Evolutionary conservation across 2,888 invertebrate species (phyloP).

Genomic region (Drosophila rellima): DNA sequence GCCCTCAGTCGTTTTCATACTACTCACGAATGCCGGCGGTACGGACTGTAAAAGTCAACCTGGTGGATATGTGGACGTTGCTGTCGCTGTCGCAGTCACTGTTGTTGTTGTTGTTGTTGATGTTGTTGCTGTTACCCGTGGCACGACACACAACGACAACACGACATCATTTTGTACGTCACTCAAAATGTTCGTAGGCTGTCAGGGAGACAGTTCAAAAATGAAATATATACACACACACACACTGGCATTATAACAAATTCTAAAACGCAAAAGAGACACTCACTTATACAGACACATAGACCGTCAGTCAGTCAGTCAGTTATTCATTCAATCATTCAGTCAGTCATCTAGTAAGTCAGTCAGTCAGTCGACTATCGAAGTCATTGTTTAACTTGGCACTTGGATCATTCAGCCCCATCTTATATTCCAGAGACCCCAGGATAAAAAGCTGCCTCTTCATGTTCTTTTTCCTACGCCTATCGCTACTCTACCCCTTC

Average conservation of each 20-base stretch:
- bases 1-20: constrained; percentile 35
- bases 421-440: constrained; percentile 13
- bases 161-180: constrained; percentile 84
- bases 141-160: constrained; percentile 75
- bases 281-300: constrained; percentile 47
- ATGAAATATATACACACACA: constrained; percentile 73
- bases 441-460: constrained; percentile 30
- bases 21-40: constrained; percentile 58
- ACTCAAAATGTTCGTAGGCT: constrained; percentile 78
- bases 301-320: constrained; percentile 21
- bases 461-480: neutral
- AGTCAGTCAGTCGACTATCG: constrained; percentile 36
- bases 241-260: constrained; percentile 45
- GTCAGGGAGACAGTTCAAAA: constrained; percentile 79
- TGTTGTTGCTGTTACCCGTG: constrained; percentile 40
- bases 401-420: constrained; percentile 46
- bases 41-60: constrained; percentile 67
- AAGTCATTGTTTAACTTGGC: constrained; percentile 45
- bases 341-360: constrained; percentile 6
- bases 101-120: constrained; percentile 18
- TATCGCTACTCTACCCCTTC: neutral
- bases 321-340: constrained; percentile 29
- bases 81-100: constrained; percentile 17
- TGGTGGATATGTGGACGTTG: constrained; percentile 49
- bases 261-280: constrained; percentile 72